Conservation (phyloP, 2,113 vertebrate genomes). For the Dermatemys mawii region DNA sequence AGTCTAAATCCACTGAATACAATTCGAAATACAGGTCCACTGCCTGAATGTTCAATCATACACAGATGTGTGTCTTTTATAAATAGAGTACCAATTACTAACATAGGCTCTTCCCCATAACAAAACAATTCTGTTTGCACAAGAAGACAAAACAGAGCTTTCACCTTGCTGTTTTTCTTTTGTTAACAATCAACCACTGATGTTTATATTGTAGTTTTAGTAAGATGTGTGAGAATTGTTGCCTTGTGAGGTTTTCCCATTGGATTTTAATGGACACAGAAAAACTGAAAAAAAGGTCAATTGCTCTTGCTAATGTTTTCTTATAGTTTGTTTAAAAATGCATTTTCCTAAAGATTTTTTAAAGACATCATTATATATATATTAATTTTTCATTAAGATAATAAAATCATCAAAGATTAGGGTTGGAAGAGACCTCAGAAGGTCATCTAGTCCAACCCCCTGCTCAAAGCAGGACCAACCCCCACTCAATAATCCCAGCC, state of each 20-base stretch:
- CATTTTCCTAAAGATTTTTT: neutral
- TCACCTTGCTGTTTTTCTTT: neutral
- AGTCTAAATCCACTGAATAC: neutral
- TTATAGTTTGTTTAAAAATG: neutral
- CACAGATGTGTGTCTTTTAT: neutral
- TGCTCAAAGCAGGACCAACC: too few species aligned
- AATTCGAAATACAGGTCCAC: neutral
- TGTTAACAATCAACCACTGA: neutral
- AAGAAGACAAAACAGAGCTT: neutral
- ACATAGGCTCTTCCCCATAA: neutral
- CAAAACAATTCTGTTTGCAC: neutral
- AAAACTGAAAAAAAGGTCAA: neutral
- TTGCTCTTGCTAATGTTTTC: neutral
- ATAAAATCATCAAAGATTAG: too few species aligned
- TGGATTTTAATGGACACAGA: neutral
- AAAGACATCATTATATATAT: neutral
- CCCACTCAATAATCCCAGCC: too few species aligned
- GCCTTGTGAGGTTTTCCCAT: neutral
- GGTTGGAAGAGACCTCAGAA: too few species aligned
- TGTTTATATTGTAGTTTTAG: neutral
- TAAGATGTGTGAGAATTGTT: neutral
- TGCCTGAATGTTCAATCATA: neutral
- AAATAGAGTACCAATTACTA: neutral
- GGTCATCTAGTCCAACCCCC: too few species aligned
- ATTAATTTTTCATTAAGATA: neutral